Conservation (phyloP, 2,113 vertebrate genomes). For the Ciconia boyciana region DNA sequence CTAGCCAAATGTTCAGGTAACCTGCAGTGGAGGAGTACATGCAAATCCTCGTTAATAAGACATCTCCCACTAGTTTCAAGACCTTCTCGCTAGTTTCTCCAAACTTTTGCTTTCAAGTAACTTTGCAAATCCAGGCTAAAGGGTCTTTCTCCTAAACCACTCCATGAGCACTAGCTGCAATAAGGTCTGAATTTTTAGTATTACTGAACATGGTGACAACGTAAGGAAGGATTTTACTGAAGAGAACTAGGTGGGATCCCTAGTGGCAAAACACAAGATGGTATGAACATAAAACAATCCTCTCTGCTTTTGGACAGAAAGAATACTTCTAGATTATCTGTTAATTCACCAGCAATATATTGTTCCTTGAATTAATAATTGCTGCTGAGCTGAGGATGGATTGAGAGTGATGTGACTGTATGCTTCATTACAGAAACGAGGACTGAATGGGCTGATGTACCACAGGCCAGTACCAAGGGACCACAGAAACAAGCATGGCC, state of each 20-base stretch:
- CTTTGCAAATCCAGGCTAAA: not conserved
- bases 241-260: not conserved
- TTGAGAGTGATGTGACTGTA: not conserved
- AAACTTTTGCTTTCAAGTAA: not conserved
- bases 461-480: not conserved
- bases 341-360: not conserved
- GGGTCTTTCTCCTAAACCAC: not conserved
- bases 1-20: not conserved
- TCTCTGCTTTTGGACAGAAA: not conserved
- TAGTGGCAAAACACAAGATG: not conserved
- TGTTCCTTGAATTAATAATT: not conserved
- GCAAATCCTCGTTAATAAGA: not conserved
- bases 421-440: conserved; percentile 28
- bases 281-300: not conserved
- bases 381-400: not conserved
- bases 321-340: not conserved
- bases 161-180: not conserved
- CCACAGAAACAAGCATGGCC: not conserved
- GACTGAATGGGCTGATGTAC: not conserved
- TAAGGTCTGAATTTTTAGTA: not conserved
- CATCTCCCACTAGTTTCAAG: not conserved
- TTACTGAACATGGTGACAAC: not conserved
- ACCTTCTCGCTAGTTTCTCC: not conserved
- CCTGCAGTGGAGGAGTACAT: rapidly evolving
- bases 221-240: not conserved